A percentile compares a stretch with the other conserved stretches of the same genome.
phyloP scores from a whole-genome alignment of 2,797 vertebrate species.

The Emys orbicularis region DNA sequence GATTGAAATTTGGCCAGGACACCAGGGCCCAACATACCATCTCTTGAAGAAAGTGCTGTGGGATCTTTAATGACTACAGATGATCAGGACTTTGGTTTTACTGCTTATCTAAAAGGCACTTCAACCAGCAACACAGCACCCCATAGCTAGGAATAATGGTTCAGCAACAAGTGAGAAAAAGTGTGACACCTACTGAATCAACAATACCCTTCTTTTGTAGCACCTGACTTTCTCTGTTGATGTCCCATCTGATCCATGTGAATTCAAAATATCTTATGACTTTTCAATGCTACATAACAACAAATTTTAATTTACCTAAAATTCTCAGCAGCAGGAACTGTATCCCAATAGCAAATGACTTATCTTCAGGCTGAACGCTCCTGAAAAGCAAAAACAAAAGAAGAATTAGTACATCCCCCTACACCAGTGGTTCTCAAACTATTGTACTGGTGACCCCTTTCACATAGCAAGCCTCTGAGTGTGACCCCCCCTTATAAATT shows the following conservation, averaged over 20 bases:
- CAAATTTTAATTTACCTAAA: conserved; percentile 81
- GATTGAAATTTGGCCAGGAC: neutral
- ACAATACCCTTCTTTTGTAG: neutral
- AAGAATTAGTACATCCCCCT: fast-evolving
- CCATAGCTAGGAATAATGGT: neutral
- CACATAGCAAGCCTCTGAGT: no score
- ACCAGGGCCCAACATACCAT: no score
- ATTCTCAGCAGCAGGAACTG: conserved; percentile 95
- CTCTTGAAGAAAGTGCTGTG: neutral
- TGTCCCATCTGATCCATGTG: fast-evolving
- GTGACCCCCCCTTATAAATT: no score
- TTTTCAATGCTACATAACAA: neutral
- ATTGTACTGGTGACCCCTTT: no score
- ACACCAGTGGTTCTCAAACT: neutral
- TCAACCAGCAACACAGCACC: neutral
- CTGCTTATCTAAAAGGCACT: neutral
- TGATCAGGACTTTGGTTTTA: neutral
- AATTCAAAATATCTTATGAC: neutral
- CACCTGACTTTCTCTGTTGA: neutral
- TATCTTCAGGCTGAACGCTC: conserved; percentile 90
- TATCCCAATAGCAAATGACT: conserved; percentile 92
- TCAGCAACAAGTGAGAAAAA: neutral
- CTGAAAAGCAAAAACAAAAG: conserved; percentile 75
- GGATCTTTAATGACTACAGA: neutral
- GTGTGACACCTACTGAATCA: neutral